These are phyloP conservation scores for Gymnoscelis rufifasciata DNA, from an alignment of 2,888 invertebrate species.

Conservation along the genomic window DNA sequence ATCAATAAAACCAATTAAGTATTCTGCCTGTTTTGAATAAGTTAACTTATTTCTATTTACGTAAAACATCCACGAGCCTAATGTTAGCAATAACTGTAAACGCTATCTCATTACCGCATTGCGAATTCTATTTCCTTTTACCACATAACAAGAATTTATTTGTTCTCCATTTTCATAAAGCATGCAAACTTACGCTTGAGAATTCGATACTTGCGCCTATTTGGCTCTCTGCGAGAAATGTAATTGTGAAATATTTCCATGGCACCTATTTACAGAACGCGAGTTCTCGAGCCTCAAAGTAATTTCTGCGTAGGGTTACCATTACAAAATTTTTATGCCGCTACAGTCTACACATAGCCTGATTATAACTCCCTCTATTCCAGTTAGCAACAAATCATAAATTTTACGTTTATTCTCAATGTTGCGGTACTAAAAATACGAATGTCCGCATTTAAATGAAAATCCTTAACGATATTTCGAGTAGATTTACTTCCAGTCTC, in stretches of 20 bases:
- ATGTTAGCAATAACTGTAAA: constrained; percentile 56
- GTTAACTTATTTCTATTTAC: constrained; percentile 40
- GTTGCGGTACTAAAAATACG: background rate
- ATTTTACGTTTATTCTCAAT: background rate
- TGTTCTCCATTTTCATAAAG: constrained; percentile 65
- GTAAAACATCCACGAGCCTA: constrained; percentile 46
- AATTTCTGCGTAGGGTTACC: constrained; percentile 29
- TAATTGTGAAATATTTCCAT: constrained; percentile 55
- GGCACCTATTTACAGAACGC: constrained; percentile 31
- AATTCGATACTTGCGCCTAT: constrained; percentile 49
- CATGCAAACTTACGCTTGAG: constrained; percentile 45
- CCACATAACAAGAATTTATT: constrained; percentile 67
- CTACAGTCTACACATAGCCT: background rate
- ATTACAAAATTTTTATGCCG: background rate
- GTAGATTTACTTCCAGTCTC: background rate
- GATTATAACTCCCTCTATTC: background rate
- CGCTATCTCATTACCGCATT: constrained; percentile 60
- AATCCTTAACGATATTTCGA: background rate
- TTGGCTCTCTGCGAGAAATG: constrained; percentile 45
- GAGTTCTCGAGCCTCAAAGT: constrained; percentile 33
- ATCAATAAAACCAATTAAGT: constrained; percentile 22
- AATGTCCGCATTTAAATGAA: too few relatives aligned
- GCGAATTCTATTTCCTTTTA: constrained; percentile 60
- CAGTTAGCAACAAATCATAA: background rate
- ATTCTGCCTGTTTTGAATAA: constrained; percentile 29